Conservation (phyloP, 2,113 vertebrate genomes). For the Ptilonorhynchus violaceus region DNA sequence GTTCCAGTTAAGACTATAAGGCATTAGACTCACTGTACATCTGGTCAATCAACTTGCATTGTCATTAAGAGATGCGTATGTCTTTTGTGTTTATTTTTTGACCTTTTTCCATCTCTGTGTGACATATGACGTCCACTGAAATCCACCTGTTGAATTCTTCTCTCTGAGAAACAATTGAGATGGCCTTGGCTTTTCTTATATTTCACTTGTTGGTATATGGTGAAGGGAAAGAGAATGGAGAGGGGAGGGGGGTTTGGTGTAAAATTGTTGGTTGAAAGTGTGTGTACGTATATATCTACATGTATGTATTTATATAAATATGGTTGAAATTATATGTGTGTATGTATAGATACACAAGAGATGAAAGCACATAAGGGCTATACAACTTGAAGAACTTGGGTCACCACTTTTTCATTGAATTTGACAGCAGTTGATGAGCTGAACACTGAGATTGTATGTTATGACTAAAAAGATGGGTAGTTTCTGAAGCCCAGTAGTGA, state of each 20-base stretch:
- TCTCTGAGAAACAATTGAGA: neutral
- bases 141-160: neutral
- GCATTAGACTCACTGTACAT: neutral
- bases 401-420: neutral
- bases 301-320: neutral
- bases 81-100: neutral
- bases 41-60: neutral
- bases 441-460: neutral
- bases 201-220: neutral
- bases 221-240: neutral
- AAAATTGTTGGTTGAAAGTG: neutral
- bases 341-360: neutral
- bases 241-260: neutral
- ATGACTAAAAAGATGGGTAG: neutral
- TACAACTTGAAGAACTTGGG: neutral
- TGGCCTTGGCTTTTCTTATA: neutral
- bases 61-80: neutral
- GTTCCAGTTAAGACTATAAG: neutral
- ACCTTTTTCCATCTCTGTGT: neutral
- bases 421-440: neutral
- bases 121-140: fast-evolving
- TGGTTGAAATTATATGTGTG: neutral
- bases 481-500: neutral
- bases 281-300: neutral
- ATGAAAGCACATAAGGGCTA: neutral